A percentile compares a stretch with the other conserved stretches of the same genome.
phyloP scores from a whole-genome alignment of 2,797 vertebrate genomes.

The Carapus acus region DNA sequence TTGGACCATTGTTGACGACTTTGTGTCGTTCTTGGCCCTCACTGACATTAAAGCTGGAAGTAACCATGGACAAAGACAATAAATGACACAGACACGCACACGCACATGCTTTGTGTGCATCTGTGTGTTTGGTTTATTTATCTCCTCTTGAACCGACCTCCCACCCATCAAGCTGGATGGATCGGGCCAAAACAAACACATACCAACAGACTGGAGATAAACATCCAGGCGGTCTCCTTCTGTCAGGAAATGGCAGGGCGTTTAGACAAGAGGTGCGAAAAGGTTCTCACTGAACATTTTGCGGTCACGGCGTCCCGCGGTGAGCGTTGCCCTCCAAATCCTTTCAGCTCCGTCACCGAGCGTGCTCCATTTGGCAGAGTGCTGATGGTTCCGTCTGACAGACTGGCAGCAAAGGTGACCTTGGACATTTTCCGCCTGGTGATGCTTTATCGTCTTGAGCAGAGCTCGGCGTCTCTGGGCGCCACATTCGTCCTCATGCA shows the following conservation, averaged over 20 bases:
- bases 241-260: constrained; percentile 20
- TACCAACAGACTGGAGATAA: constrained; percentile 50
- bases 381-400: constrained; percentile 11
- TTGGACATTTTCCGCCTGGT: constrained; percentile 12
- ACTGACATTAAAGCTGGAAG: too few species aligned
- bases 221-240: constrained; percentile 34
- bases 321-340: neutral
- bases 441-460: constrained; percentile 21
- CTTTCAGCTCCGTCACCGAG: constrained; percentile 11
- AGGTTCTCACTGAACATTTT: constrained; percentile 17
- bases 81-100: too few species aligned
- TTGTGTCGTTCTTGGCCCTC: too few species aligned
- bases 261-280: constrained; percentile 14
- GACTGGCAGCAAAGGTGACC: constrained; percentile 20
- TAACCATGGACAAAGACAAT: too few species aligned
- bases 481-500: constrained; percentile 25
- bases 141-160: constrained; percentile 37
- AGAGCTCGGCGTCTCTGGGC: constrained; percentile 40
- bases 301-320: constrained; percentile 15
- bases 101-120: too few species aligned
- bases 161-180: constrained; percentile 37
- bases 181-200: constrained; percentile 39
- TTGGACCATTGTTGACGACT: constrained; percentile 3
- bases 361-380: constrained; percentile 11
- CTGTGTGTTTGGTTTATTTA: constrained; percentile 45